Percentiles rank a stretch among this genome's conserved stretches.
Conservation (phyloP, 2,113 vertebrate genomes). For the Solenodon paradoxus region DNA sequence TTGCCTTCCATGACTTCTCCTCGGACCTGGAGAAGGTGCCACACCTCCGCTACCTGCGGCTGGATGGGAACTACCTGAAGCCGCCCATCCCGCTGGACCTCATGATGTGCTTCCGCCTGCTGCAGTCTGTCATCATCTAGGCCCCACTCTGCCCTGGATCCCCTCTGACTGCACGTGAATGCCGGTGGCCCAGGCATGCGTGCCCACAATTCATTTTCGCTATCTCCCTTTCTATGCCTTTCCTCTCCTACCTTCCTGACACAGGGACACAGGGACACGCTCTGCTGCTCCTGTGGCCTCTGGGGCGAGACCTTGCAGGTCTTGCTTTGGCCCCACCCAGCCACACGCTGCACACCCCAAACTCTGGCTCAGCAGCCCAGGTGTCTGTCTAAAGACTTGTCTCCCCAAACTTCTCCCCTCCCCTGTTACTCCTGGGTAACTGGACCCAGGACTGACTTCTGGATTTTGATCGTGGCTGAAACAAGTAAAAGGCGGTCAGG, state of each 20-base stretch:
- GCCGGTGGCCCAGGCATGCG: slow-evolving; percentile 1
- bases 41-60: slow-evolving; percentile 92
- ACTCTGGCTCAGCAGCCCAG: not conserved
- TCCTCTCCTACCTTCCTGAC: not conserved
- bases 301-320: not conserved
- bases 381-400: not conserved
- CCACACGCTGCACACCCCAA: not conserved
- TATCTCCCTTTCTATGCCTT: not conserved
- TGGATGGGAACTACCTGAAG: slow-evolving; percentile 94
- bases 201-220: not conserved
- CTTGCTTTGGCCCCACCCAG: not conserved
- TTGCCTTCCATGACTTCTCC: slow-evolving; percentile 81
- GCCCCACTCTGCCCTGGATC: not conserved
- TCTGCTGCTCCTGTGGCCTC: not conserved
- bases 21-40: slow-evolving; percentile 83
- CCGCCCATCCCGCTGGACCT: slow-evolving; percentile 94
- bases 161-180: slow-evolving; percentile 60
- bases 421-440: not conserved
- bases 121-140: slow-evolving; percentile 93
- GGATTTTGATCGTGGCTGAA: not conserved
- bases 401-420: not conserved
- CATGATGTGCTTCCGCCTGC: slow-evolving; percentile 97
- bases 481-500: not conserved
- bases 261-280: not conserved
- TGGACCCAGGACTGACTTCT: not conserved